A percentile compares a stretch with the other conserved stretches of the same genome.
Conservation (phyloP, 2,888 invertebrate species). For the Sphaerophoria taeniata region DNA sequence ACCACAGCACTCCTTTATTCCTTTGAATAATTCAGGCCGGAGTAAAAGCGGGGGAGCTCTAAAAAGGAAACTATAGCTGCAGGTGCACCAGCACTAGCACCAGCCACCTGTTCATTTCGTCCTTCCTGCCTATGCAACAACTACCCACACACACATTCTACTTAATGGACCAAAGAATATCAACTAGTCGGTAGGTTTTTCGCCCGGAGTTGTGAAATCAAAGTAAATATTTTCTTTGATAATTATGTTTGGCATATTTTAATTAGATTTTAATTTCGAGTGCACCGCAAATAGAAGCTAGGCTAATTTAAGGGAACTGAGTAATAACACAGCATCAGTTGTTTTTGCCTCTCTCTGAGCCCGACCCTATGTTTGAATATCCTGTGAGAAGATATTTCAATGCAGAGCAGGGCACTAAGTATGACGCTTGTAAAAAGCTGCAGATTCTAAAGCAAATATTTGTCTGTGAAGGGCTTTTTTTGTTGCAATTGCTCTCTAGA, state of each 20-base stretch:
- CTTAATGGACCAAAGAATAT: slow-evolving; percentile 66
- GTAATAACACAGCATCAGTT: background rate
- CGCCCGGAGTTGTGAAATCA: slow-evolving; percentile 57
- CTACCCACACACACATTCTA: slow-evolving; percentile 14
- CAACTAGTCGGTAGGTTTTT: background rate
- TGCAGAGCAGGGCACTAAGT: background rate
- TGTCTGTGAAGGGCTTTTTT: slow-evolving; percentile 33
- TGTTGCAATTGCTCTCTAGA: slow-evolving; percentile 30
- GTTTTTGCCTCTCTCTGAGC: background rate
- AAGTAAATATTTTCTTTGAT: slow-evolving; percentile 76
- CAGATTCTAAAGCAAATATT: slow-evolving; percentile 62
- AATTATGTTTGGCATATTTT: slow-evolving; percentile 74
- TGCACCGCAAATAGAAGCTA: slow-evolving; percentile 62
- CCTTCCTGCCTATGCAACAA: slow-evolving; percentile 7
- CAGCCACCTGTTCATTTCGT: slow-evolving; percentile 52
- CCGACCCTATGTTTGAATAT: slow-evolving; percentile 7
- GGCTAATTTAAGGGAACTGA: slow-evolving; percentile 53
- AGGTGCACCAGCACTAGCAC: background rate
- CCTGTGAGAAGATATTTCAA: slow-evolving; percentile 4
- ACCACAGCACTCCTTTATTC: background rate
- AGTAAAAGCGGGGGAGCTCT: background rate
- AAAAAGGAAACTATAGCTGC: slow-evolving; percentile 25
- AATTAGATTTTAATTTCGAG: slow-evolving; percentile 76
- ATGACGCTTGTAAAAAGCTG: slow-evolving; percentile 16
- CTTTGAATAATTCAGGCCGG: slow-evolving; percentile 1